Evolutionary conservation across 1,140 invertebrate genomes (phyloP).

Genomic region (Mactra quadrangularis): DNA sequence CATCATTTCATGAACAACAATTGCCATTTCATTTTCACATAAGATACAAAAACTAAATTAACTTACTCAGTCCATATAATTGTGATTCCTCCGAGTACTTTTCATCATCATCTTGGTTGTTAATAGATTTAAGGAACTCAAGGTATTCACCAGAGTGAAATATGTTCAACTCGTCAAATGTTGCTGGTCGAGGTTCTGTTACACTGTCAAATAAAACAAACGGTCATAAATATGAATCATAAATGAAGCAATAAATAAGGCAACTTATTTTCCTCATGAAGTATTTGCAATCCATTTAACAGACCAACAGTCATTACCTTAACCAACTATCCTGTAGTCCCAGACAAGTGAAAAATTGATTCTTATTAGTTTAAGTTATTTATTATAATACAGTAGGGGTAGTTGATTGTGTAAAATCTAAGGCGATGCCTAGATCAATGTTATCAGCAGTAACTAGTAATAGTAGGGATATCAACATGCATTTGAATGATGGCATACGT

Average conservation of each 20-base stretch:
- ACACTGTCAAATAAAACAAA: conserved; percentile 64
- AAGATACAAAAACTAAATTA: too few relatives aligned
- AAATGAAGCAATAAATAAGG: neutral
- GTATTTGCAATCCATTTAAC: neutral
- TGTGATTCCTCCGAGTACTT: conserved; percentile 73
- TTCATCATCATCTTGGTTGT: conserved; percentile 71
- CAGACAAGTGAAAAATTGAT: neutral
- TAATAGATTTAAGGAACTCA: conserved; percentile 68
- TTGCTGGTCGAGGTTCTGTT: conserved; percentile 67
- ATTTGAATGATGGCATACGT: neutral
- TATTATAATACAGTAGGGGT: conserved; percentile 1
- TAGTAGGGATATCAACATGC: neutral
- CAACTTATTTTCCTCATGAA: neutral
- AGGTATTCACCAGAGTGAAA: conserved; percentile 78
- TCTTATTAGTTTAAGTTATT: neutral
- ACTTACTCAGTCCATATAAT: conserved; percentile 75
- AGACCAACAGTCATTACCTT: too few relatives aligned
- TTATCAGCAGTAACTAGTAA: neutral
- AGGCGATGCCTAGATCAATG: too few relatives aligned
- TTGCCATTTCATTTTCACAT: too few relatives aligned
- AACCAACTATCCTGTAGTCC: neutral
- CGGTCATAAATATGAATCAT: neutral
- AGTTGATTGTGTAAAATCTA: too few relatives aligned
- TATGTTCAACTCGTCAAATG: conserved; percentile 65
- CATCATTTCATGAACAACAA: too few relatives aligned